Percentiles rank a stretch among this genome's conserved stretches.
phyloP scores from a whole-genome alignment of 1,140 invertebrate genomes.

The Spodoptera litura region DNA sequence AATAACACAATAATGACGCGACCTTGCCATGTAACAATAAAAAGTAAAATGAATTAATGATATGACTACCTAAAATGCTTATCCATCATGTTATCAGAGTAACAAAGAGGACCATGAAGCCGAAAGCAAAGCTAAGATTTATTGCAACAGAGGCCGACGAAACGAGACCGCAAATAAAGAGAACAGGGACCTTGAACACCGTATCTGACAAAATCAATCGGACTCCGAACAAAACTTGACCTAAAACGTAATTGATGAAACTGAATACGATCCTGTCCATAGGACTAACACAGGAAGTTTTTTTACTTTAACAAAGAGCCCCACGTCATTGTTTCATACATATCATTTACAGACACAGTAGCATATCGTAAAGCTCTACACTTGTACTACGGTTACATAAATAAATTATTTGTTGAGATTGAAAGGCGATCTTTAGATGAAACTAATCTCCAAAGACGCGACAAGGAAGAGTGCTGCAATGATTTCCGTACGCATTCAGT shows the following conservation, averaged over 20 bases:
- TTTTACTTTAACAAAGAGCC: neutral
- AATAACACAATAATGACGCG: constrained; percentile 46
- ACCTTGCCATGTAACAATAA: constrained; percentile 49
- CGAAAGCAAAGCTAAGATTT: constrained; percentile 80
- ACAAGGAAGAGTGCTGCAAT: constrained; percentile 61
- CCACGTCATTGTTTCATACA: no score
- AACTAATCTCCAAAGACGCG: constrained; percentile 49
- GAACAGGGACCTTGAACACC: constrained; percentile 83
- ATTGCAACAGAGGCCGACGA: constrained; percentile 82
- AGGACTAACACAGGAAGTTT: neutral
- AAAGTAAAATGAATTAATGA: constrained; percentile 52
- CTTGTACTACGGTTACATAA: constrained; percentile 34
- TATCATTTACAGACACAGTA: neutral
- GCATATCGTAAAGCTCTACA: neutral
- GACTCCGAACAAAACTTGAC: constrained; percentile 83
- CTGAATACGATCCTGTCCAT: constrained; percentile 43
- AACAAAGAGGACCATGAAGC: constrained; percentile 79
- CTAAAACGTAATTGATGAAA: constrained; percentile 83
- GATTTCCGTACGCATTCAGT: constrained; percentile 57
- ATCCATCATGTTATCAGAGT: constrained; percentile 80
- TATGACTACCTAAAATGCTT: constrained; percentile 72
- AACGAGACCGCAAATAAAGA: constrained; percentile 85
- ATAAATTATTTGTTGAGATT: constrained; percentile 9
- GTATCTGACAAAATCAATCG: constrained; percentile 86
- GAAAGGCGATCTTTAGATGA: constrained; percentile 40